Percentiles rank a stretch among this genome's conserved stretches.
Evolutionary conservation across 2,888 invertebrate species (phyloP).

Genomic region (Hipparchia semele): DNA sequence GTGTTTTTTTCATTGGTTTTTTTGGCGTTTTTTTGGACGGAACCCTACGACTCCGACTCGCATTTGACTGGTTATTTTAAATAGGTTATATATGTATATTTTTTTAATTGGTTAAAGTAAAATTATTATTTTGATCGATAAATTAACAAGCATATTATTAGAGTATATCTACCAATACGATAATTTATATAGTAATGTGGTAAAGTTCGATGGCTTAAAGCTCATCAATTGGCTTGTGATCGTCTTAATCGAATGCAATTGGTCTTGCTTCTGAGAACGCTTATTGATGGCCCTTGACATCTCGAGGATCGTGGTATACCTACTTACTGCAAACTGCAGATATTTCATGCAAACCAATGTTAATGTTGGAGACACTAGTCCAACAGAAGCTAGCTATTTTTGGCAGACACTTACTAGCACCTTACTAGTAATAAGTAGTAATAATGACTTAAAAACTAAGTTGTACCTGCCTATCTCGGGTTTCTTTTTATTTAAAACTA

Average conservation of each 20-base stretch:
- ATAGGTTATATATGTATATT: too few relatives aligned
- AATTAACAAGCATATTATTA: background rate
- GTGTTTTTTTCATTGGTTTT: too few relatives aligned
- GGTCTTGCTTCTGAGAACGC: constrained; percentile 47
- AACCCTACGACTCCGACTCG: too few relatives aligned
- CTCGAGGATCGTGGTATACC: constrained; percentile 18
- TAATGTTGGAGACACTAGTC: background rate
- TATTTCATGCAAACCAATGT: background rate
- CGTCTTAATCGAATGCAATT: constrained; percentile 51
- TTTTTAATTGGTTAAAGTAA: too few relatives aligned
- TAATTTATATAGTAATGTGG: constrained; percentile 29
- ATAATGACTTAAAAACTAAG: too few relatives aligned
- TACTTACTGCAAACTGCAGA: constrained; percentile 2
- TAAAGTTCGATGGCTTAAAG: constrained; percentile 35
- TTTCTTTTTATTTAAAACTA: too few relatives aligned
- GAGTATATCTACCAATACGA: background rate
- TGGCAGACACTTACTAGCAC: too few relatives aligned
- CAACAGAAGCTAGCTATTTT: background rate
- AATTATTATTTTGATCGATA: background rate
- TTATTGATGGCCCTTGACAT: constrained; percentile 47
- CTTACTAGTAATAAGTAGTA: too few relatives aligned
- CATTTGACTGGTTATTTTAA: too few relatives aligned
- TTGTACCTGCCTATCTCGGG: too few relatives aligned
- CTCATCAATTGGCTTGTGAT: constrained; percentile 51
- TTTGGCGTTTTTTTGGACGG: too few relatives aligned